phyloP scores from a whole-genome alignment of 92 coral and sea anemone genomes.

The Zoanthus sansibaricus region DNA sequence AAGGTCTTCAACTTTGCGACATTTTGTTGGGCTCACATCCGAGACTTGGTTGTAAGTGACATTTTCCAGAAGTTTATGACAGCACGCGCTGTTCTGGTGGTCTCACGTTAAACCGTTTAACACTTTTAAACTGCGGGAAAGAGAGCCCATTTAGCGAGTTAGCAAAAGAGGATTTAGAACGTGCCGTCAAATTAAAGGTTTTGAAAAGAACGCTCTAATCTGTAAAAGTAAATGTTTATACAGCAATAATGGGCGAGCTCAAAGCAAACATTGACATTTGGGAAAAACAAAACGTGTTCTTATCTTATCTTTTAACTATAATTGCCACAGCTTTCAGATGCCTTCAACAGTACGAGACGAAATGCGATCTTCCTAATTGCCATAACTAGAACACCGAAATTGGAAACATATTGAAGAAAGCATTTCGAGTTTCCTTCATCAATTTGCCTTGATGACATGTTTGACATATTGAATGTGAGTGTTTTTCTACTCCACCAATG shows the following conservation, averaged over 20 bases:
- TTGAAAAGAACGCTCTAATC: conserved; percentile 30
- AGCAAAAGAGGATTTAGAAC: conserved; percentile 25
- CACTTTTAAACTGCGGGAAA: conserved; percentile 48
- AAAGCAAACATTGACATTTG: conserved; percentile 65
- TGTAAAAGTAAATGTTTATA: conserved; percentile 59
- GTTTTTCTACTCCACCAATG: conserved; percentile 70
- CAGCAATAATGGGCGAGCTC: conserved; percentile 32
- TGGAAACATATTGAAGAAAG: conserved; percentile 71
- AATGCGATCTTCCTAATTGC: conserved; percentile 88
- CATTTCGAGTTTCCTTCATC: conserved; percentile 85
- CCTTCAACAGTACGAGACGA: conserved; percentile 84
- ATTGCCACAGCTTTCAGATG: conserved; percentile 78
- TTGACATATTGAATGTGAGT: conserved; percentile 50
- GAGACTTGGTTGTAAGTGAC: conserved; percentile 34
- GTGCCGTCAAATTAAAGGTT: conserved; percentile 16
- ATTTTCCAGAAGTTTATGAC: conserved; percentile 29
- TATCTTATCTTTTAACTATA: conserved; percentile 97
- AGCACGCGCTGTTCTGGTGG: conserved; percentile 28
- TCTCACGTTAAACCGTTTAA: conserved; percentile 34
- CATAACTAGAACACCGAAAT: conserved; percentile 72
- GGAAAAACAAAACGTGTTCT: conserved; percentile 72
- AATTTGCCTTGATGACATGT: conserved; percentile 75
- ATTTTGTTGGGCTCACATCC: not conserved
- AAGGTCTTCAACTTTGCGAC: not conserved
- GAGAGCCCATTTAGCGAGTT: conserved; percentile 33